These are phyloP conservation scores for Buathra laborator DNA, from an alignment of 2,888 invertebrate species.

Conservation along the genomic window DNA sequence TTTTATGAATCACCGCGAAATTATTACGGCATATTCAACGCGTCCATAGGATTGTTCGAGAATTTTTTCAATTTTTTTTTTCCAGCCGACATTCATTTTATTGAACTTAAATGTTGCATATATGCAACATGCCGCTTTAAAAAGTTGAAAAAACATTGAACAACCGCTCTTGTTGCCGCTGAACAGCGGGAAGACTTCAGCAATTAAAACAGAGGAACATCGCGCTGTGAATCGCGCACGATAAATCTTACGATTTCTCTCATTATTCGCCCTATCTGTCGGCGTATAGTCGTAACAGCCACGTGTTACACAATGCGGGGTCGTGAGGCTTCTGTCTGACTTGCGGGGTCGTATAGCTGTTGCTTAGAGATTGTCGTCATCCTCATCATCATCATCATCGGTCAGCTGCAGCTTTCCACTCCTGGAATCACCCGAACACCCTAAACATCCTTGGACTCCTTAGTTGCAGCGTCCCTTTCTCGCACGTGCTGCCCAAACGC, in stretches of 20 bases:
- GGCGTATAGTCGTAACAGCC: slow-evolving; percentile 82
- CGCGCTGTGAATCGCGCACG: not conserved
- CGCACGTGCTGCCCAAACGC: slow-evolving; percentile 34
- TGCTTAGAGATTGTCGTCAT: slow-evolving; percentile 44
- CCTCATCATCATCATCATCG: slow-evolving; percentile 55
- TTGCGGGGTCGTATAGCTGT: slow-evolving; percentile 53
- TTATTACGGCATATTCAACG: not conserved
- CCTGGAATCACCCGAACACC: slow-evolving; percentile 41
- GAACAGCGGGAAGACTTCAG: not conserved
- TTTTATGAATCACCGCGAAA: not conserved
- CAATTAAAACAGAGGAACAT: slow-evolving; percentile 8
- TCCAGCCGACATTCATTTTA: not conserved
- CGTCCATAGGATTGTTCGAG: not conserved
- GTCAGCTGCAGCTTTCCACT: slow-evolving; percentile 54
- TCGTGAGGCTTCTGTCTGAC: slow-evolving; percentile 33
- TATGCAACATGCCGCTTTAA: not conserved
- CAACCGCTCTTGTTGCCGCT: not conserved
- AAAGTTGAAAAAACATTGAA: not conserved
- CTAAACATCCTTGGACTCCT: slow-evolving; percentile 18
- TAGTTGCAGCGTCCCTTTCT: slow-evolving; percentile 33
- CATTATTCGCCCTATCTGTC: slow-evolving; percentile 77
- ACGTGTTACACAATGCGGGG: slow-evolving; percentile 79
- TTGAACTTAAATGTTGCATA: not conserved
- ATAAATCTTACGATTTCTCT: slow-evolving; percentile 80
- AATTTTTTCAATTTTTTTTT: slow-evolving; percentile 3